These are phyloP conservation scores for Ceryle rudis DNA, from an alignment of 2,797 vertebrate genomes.

Conservation along the genomic window DNA sequence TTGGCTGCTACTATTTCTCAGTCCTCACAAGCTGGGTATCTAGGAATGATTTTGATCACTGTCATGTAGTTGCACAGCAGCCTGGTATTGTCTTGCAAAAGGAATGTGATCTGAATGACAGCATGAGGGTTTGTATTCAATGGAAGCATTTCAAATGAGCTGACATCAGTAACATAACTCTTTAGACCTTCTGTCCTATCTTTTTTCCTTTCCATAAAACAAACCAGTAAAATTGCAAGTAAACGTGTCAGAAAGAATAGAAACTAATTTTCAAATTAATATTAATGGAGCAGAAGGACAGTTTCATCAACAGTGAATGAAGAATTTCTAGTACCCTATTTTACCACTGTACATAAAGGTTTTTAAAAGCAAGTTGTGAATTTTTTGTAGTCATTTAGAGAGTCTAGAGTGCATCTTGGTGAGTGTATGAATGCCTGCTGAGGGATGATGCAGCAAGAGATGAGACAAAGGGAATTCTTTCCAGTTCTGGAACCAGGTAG, in stretches of 20 bases:
- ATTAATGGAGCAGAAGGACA: not conserved
- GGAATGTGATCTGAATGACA: conserved; percentile 5
- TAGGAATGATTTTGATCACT: not conserved
- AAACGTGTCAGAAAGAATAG: conserved; percentile 41
- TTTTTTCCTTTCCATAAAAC: not conserved
- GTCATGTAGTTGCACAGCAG: not conserved
- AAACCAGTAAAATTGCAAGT: not conserved
- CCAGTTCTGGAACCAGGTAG: not conserved
- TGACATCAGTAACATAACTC: conserved; percentile 51
- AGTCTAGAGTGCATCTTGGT: not conserved
- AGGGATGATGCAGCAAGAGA: not conserved
- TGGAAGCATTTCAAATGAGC: conserved; percentile 22
- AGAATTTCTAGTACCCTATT: not conserved
- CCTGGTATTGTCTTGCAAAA: not conserved
- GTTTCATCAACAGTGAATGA: not conserved
- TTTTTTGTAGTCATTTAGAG: not conserved
- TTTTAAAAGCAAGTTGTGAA: conserved; percentile 5
- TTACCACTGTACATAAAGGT: not conserved
- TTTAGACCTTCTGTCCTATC: conserved; percentile 7
- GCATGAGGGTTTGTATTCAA: not conserved
- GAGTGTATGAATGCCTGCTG: not conserved
- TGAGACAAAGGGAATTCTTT: not conserved
- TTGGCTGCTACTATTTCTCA: not conserved
- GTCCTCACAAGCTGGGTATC: not conserved
- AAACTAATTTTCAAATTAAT: conserved; percentile 19